phyloP scores from a whole-genome alignment of 2,113 vertebrate genomes.

The Podarcis raffonei region DNA sequence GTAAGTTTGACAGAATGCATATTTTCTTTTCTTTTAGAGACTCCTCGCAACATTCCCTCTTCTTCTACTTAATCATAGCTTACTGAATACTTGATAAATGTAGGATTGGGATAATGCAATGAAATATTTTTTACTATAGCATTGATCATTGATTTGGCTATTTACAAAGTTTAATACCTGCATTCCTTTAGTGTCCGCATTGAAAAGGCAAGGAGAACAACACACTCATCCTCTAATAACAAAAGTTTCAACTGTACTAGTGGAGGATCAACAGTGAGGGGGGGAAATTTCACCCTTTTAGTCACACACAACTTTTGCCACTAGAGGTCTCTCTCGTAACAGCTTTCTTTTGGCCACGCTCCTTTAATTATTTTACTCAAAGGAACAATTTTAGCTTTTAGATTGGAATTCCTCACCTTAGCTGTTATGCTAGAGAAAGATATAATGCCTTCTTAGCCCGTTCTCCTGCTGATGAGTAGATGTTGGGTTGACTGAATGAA shows the following conservation, averaged over 20 bases:
- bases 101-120: not conserved
- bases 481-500: conserved; percentile 80
- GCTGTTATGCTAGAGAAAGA: conserved; percentile 76
- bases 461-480: conserved; percentile 79
- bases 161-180: accelerated
- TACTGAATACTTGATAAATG: accelerated
- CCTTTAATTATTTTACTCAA: conserved; percentile 78
- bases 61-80: not conserved
- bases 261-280: conserved; percentile 34
- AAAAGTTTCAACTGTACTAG: not conserved
- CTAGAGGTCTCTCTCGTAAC: conserved; percentile 96
- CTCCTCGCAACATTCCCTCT: not conserved
- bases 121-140: not conserved
- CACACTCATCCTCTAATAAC: not conserved
- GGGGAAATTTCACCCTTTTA: conserved; percentile 10
- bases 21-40: not conserved
- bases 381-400: conserved; percentile 81
- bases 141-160: not conserved
- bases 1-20: not conserved
- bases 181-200: not conserved
- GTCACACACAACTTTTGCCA: conserved; percentile 69
- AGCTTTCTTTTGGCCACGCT: conserved; percentile 76
- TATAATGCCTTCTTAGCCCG: conserved; percentile 76
- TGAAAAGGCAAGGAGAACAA: not conserved
- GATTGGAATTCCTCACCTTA: conserved; percentile 75